Percentiles rank a stretch among this genome's conserved stretches.
phyloP scores from a whole-genome alignment of 2,888 invertebrate species.

The Pelosia muscerda region DNA sequence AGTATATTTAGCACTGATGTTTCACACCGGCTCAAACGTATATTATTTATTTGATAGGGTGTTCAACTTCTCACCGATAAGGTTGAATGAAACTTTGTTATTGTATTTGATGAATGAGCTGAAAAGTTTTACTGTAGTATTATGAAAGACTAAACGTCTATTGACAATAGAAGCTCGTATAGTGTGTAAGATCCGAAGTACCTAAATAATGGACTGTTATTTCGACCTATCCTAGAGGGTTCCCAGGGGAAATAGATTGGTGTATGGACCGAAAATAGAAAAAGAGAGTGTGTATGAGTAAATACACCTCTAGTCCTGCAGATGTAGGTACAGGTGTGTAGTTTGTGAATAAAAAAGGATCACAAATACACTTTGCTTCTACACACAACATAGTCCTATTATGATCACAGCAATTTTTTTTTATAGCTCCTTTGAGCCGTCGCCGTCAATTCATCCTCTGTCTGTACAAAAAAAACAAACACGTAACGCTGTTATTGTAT shows the following conservation, averaged over 20 bases:
- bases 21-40: slow-evolving; percentile 6
- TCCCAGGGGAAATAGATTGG: too few species aligned
- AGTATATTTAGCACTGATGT: slow-evolving; percentile 9
- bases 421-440: not conserved
- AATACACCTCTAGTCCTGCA: not conserved
- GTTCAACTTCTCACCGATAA: slow-evolving; percentile 13
- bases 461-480: slow-evolving; percentile 14
- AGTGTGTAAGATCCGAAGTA: too few species aligned
- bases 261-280: not conserved
- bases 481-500: slow-evolving; percentile 15
- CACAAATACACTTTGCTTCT: not conserved
- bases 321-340: not conserved
- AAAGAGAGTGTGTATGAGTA: not conserved
- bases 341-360: not conserved
- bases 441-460: not conserved
- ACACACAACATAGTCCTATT: not conserved
- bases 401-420: not conserved
- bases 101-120: not conserved
- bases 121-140: not conserved
- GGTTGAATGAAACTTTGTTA: slow-evolving; percentile 5
- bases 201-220: too few species aligned
- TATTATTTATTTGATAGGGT: slow-evolving; percentile 24
- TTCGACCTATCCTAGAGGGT: too few species aligned
- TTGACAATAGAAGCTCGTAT: too few species aligned
- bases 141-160: not conserved